phyloP scores from a whole-genome alignment of 2,888 invertebrate genomes.

The Leucania comma region DNA sequence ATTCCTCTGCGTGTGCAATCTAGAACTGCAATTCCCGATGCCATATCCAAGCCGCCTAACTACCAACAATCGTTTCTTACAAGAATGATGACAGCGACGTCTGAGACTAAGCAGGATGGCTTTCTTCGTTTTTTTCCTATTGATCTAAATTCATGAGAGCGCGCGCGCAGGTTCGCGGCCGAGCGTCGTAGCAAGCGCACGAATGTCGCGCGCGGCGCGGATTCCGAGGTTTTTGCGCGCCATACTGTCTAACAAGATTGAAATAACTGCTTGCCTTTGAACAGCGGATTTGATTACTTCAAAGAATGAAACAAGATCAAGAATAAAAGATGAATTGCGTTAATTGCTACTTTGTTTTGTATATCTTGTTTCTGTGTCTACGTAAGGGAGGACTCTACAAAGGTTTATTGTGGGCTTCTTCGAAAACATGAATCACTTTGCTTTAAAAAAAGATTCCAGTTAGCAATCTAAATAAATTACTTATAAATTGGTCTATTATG shows the following conservation, averaged over 20 bases:
- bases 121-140: slow-evolving; percentile 77
- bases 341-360: slow-evolving; percentile 62
- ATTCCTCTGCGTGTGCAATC: slow-evolving; percentile 40
- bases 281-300: slow-evolving; percentile 79
- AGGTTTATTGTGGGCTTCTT: background rate
- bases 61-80: slow-evolving; percentile 64
- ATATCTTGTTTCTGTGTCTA: slow-evolving; percentile 40
- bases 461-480: background rate
- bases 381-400: background rate
- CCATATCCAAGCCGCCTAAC: slow-evolving; percentile 62
- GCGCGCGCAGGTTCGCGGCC: slow-evolving; percentile 75
- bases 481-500: background rate
- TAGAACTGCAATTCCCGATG: slow-evolving; percentile 46
- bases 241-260: slow-evolving; percentile 85
- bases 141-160: slow-evolving; percentile 87
- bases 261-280: slow-evolving; percentile 83
- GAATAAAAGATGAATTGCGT: slow-evolving; percentile 68
- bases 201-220: slow-evolving; percentile 73
- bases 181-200: slow-evolving; percentile 74
- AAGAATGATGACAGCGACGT: slow-evolving; percentile 66
- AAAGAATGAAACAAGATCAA: slow-evolving; percentile 73
- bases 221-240: slow-evolving; percentile 85
- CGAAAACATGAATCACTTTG: background rate
- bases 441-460: background rate
- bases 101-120: slow-evolving; percentile 73